A percentile compares a stretch with the other conserved stretches of the same genome.
phyloP scores from a whole-genome alignment of 2,888 invertebrate genomes.

The Coecobrya sp. region DNA sequence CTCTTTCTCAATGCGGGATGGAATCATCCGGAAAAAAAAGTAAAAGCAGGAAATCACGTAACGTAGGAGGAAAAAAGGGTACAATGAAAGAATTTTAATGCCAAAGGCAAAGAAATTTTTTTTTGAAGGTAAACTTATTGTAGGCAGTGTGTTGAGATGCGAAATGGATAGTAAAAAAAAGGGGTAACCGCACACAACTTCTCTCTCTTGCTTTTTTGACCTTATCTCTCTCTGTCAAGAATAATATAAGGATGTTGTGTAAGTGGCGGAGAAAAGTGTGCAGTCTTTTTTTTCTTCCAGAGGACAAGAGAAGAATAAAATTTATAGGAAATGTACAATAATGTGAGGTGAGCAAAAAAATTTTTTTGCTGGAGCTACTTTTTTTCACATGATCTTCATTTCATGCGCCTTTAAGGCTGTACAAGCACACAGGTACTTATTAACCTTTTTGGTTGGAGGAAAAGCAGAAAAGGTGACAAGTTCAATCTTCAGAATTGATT shows the following conservation, averaged over 20 bases:
- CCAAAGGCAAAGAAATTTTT: no score
- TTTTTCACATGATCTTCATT: no score
- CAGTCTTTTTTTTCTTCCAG: background rate
- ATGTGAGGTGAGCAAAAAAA: no score
- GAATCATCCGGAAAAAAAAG: background rate
- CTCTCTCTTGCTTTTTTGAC: background rate
- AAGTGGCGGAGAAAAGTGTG: background rate
- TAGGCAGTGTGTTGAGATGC: background rate
- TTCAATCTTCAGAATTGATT: no score
- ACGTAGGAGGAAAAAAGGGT: background rate
- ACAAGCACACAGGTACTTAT: no score
- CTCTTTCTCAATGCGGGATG: no score
- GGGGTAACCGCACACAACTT: background rate
- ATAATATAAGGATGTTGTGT: background rate
- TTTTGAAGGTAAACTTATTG: conserved; percentile 20
- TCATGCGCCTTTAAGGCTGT: no score
- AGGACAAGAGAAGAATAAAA: background rate
- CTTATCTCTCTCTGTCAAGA: background rate
- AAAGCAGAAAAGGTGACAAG: no score
- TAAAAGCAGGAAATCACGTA: background rate
- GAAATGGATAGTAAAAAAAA: background rate
- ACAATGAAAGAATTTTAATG: conserved; percentile 29
- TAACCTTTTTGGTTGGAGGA: no score
- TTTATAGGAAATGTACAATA: background rate
- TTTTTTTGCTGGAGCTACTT: no score